phyloP scores from a whole-genome alignment of 2,888 invertebrate species.

The Calliphora vomitoria region DNA sequence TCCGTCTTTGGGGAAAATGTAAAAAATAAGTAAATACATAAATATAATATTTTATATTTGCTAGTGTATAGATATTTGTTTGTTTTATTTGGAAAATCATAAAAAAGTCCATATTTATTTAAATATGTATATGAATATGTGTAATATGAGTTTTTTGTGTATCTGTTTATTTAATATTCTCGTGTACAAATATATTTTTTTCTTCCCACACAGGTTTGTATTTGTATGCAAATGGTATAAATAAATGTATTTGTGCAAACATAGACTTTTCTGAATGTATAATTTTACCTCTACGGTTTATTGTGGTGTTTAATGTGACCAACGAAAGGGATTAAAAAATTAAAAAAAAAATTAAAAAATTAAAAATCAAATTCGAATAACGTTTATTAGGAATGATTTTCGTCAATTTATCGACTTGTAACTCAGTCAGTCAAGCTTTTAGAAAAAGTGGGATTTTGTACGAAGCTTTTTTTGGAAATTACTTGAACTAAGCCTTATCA shows the following conservation, averaged over 20 bases:
- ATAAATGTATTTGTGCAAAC: not conserved
- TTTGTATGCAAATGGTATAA: not conserved
- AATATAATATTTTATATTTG: not conserved
- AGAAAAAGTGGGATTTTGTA: too few species aligned
- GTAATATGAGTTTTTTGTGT: not conserved
- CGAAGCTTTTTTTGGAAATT: too few species aligned
- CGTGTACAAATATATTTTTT: too few species aligned
- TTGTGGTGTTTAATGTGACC: not conserved
- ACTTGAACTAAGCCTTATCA: too few species aligned
- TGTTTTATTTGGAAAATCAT: slow-evolving; percentile 19
- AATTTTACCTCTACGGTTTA: not conserved
- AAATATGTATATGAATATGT: not conserved
- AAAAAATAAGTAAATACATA: not conserved
- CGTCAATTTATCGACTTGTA: too few species aligned
- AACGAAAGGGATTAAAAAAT: not conserved
- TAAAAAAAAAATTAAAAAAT: too few species aligned
- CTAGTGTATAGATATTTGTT: not conserved
- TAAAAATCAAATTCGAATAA: too few species aligned
- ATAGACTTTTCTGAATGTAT: not conserved
- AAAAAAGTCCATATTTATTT: slow-evolving; percentile 26
- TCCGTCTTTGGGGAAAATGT: too few species aligned
- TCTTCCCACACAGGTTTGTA: not conserved
- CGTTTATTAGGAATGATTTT: too few species aligned
- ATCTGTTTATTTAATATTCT: too few species aligned
- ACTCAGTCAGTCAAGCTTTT: too few species aligned